Base-by-base conservation (phyloP, 2,888 invertebrate species). In the Caenorhabditis sp. region DNA sequence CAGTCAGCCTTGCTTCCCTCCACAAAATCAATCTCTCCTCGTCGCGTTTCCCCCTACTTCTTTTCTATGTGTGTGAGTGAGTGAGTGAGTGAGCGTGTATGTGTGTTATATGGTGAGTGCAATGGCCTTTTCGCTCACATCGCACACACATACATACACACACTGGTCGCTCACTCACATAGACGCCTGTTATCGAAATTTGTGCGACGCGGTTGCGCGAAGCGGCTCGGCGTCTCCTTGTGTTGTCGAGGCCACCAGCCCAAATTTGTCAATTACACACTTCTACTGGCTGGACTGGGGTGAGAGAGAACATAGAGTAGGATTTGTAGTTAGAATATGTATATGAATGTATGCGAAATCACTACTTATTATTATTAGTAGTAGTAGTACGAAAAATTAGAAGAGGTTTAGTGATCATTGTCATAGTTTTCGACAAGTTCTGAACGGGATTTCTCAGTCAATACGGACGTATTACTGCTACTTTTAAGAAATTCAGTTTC, bases 91-190 rank as follows among this genome's bases (percentile, higher is more conserved):
- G 50, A n/a, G n/a, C n/a, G n/a, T n/a, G n/a, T 57, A 57, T 26
- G 61, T 57, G 53, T 62, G 53, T 31, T 53, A 57, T 56, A 53
- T 57, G 61, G 50, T 64, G 65, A 63, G 65, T 70, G 62, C 59
- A 66, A 63, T n/a, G 54, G 26, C 50, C 31, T 25, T 26, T 20
- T 43, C 57, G 53, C 69, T 26, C 64, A 61, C 70, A 64, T 57
- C 56, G 50, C 65, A 38, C 65, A 52, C 65, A 27, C 38, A 43
- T n/a, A n/a, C 31, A 31, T 10, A 31, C 31, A 10, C 31, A 31
- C 10, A 31, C 31, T 31, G 4, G 31, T 31, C 70, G 50, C 65
- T 38, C 64, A 56, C 69, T 64, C 64, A 61, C 60, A 52, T 23
- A 23, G 23, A 21, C 52, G 52, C n/a, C 52, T 52, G 52, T 52